Conservation (phyloP, 2,113 vertebrate species). For the Noturus placidus region DNA sequence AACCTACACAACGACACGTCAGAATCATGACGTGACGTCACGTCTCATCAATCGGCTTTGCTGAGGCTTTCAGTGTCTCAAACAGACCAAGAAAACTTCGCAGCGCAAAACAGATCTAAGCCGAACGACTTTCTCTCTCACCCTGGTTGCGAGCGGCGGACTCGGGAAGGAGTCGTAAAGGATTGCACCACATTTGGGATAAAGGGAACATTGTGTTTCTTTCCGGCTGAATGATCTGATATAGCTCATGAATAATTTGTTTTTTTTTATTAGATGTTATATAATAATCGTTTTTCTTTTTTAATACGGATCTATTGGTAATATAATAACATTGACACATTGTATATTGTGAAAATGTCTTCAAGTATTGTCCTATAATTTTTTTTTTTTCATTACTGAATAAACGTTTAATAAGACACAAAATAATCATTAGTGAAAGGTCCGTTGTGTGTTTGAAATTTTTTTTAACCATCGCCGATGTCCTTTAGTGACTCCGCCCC, state of each 20-base stretch:
- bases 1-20: no score
- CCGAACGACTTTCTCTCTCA: not conserved
- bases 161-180: not conserved
- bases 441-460: not conserved
- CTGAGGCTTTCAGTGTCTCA: not conserved
- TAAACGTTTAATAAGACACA: not conserved
- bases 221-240: not conserved
- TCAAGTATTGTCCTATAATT: slow-evolving; percentile 7
- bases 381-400: not conserved
- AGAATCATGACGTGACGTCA: no score
- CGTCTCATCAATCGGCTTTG: not conserved
- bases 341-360: slow-evolving; percentile 6
- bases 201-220: not conserved
- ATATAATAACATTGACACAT: not conserved
- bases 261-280: not conserved
- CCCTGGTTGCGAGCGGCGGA: not conserved
- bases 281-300: not conserved
- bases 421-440: not conserved
- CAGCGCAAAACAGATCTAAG: not conserved
- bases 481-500: not conserved
- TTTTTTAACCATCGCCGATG: not conserved
- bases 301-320: not conserved
- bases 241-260: not conserved
- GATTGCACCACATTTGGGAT: not conserved
- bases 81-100: not conserved